phyloP scores from a whole-genome alignment of 2,888 invertebrate species.

The Drosophila vallismaia region DNA sequence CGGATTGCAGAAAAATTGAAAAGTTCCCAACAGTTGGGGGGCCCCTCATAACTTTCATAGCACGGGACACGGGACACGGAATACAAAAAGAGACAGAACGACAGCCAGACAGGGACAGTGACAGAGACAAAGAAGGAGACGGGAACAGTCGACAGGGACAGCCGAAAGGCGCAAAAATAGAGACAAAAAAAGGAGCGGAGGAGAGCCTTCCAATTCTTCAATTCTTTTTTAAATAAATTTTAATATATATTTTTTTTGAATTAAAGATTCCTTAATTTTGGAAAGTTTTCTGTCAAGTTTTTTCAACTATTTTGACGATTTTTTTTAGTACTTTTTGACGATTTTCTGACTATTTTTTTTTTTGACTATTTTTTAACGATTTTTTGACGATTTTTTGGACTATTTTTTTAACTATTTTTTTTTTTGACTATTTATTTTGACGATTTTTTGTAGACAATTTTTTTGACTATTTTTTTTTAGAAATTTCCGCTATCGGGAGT shows the following conservation, averaged over 20 bases:
- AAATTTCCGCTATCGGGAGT: slow-evolving; percentile 9
- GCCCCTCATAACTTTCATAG: slow-evolving; percentile 72
- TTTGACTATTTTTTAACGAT: too few relatives aligned
- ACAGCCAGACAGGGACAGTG: slow-evolving; percentile 24
- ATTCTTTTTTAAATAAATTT: slow-evolving; percentile 2
- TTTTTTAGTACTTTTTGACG: too few relatives aligned
- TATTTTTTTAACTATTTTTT: too few relatives aligned
- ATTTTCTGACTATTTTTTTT: too few relatives aligned
- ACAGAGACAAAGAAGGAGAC: not conserved
- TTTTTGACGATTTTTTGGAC: too few relatives aligned
- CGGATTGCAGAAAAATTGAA: slow-evolving; percentile 61
- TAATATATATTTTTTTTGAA: not conserved
- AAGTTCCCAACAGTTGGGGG: slow-evolving; percentile 79
- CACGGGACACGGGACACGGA: slow-evolving; percentile 32
- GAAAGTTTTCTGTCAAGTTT: too few relatives aligned
- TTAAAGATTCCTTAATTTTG: not conserved
- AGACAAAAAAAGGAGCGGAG: slow-evolving; percentile 1
- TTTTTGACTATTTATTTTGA: not conserved
- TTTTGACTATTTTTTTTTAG: not conserved
- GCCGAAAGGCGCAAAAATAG: slow-evolving; percentile 13
- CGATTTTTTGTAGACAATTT: not conserved
- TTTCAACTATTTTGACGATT: too few relatives aligned
- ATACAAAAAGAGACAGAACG: slow-evolving; percentile 15
- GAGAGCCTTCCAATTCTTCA: too few relatives aligned
- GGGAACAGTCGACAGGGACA: not conserved